Evolutionary conservation across 1,140 invertebrate genomes (phyloP), one percentile per base, ranked within the genome.

Genomic region (Pentalonia nigronervosa): DNA sequence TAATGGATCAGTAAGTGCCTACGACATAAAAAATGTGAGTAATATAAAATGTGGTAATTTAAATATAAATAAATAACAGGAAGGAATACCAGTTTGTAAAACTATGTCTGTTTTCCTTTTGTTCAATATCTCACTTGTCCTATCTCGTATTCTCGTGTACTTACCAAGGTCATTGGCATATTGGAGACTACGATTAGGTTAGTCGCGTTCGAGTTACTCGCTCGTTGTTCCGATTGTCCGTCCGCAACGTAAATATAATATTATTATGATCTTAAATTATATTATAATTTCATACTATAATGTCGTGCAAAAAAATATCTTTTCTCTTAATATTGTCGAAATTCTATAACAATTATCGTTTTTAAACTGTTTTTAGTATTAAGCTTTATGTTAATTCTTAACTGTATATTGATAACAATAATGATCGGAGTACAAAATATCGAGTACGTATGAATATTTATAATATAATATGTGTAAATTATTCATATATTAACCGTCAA

Each of bases 141-240:
- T 88, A 56, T 53, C 87, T 89, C 48, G n/a, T 67, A n/a, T 67
- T 67, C 60, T 67, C 81, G 81, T 90, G 53, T 67, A n/a, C 20
- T 23, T 25, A 45, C 53, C 90, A 91, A 91, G 90, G 90, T 91
- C 90, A 91, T 76, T 91, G 60, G 90, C 90, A 91, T n/a, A n/a
- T 91, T 50, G 7, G 45, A 30, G 41, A 76, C 41, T 45, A 45
- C 56, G 67, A 47, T 76, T 76, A 76, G 45, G 60, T 91, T 81
- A 91, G 90, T 91, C 30, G 90, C 60, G 30, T 47, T 67, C 30
- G 41, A 91, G 90, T 30, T 47, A 20, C 25, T 48, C n/a, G 90
- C 47, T 41, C 34, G 89, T 45, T 41, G 36, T 90, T 90, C 30
- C 60, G 90, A 47, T 76, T 48, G 60, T 50, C 36, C 90, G 67